Percentiles rank a stretch among this genome's conserved stretches.
These are phyloP conservation scores for Melanophora roralis DNA, from an alignment of 2,888 invertebrate genomes.

Conservation along the genomic window DNA sequence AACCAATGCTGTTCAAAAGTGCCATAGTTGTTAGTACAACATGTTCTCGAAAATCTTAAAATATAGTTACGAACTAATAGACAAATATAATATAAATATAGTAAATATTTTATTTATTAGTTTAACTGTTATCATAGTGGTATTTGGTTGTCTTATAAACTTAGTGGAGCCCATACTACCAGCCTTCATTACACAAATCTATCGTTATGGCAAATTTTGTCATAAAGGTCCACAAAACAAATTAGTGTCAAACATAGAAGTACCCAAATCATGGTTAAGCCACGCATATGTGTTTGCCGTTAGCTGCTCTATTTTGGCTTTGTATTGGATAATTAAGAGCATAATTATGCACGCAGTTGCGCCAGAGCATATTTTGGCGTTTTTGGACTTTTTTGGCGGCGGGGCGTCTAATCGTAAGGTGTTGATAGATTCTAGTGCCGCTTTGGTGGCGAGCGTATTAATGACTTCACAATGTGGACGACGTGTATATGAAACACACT, in stretches of 20 bases:
- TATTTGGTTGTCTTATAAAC: constrained; percentile 82
- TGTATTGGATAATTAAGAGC: constrained; percentile 73
- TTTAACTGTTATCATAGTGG: constrained; percentile 75
- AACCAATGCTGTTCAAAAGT: background rate
- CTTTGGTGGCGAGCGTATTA: constrained; percentile 81
- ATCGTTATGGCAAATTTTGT: constrained; percentile 86
- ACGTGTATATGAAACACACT: constrained; percentile 89
- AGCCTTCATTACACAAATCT: constrained; percentile 81
- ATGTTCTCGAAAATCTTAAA: constrained; percentile 29
- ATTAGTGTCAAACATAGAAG: constrained; percentile 78
- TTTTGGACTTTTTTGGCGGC: constrained; percentile 76
- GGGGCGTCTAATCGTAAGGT: constrained; percentile 74
- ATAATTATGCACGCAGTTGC: constrained; percentile 75
- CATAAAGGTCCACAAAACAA: constrained; percentile 78
- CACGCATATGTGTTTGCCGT: constrained; percentile 88
- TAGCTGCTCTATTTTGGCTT: constrained; percentile 77
- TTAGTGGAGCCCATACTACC: constrained; percentile 83
- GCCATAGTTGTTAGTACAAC: background rate
- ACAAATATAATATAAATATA: constrained; percentile 69
- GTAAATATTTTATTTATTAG: constrained; percentile 72
- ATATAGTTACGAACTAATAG: constrained; percentile 48
- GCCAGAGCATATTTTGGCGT: constrained; percentile 76
- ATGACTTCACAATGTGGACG: constrained; percentile 84
- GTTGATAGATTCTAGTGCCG: constrained; percentile 74
- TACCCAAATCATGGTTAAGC: constrained; percentile 88